Evolutionary conservation across 2,113 vertebrate species (phyloP).

Genomic region (Mobula birostris): DNA sequence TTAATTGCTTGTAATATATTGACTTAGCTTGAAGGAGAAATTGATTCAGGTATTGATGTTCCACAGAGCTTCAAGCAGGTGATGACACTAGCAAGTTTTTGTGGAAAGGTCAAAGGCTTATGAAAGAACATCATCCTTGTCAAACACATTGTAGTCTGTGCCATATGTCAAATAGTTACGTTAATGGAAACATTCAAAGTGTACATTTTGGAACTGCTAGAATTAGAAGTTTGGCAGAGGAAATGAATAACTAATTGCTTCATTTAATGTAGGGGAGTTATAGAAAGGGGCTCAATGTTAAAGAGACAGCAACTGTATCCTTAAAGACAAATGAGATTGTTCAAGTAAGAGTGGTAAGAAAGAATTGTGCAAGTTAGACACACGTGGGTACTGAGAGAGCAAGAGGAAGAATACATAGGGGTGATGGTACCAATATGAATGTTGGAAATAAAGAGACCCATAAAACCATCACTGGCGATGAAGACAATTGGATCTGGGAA

Average conservation of each 20-base stretch:
- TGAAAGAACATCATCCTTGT: no score
- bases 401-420: background rate
- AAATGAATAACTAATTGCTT: background rate
- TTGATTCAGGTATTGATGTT: background rate
- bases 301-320: background rate
- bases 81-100: background rate
- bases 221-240: background rate
- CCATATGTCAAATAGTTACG: no score
- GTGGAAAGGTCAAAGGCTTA: no score
- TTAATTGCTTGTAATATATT: no score
- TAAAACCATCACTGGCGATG: background rate
- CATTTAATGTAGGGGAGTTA: background rate
- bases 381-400: background rate
- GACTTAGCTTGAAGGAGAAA: background rate
- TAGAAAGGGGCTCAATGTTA: background rate
- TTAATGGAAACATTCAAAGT: background rate
- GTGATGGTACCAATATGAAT: background rate
- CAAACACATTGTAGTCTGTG: no score
- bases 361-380: background rate
- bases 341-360: background rate
- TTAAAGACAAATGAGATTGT: background rate
- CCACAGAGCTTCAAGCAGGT: no score
- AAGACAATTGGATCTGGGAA: background rate
- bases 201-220: background rate
- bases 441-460: no score